phyloP scores from a whole-genome alignment of 2,113 vertebrate species.

The Scomber japonicus region DNA sequence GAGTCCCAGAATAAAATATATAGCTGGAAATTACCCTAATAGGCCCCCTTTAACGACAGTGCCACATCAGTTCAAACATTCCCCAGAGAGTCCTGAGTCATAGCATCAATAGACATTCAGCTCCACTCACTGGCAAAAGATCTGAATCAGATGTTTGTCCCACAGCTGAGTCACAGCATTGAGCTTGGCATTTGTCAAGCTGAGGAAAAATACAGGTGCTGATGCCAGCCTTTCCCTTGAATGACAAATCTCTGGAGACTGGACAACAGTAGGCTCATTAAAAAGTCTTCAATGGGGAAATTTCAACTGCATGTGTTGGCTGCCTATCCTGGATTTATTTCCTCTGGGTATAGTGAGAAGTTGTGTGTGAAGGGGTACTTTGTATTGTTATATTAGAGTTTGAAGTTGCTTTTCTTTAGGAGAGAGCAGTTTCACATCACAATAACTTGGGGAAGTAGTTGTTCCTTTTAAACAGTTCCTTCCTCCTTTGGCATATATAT shows the following conservation, averaged over 20 bases:
- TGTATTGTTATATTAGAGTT: neutral
- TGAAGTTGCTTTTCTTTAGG: neutral
- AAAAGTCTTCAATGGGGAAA: constrained; percentile 6
- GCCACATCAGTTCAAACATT: constrained; percentile 5
- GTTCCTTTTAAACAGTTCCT: neutral
- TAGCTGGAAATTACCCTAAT: too few relatives aligned
- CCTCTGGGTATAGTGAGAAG: neutral
- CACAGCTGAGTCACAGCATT: constrained; percentile 58
- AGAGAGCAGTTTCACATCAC: neutral
- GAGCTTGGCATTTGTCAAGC: constrained; percentile 25
- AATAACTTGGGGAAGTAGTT: too few relatives aligned
- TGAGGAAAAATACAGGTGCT: constrained; percentile 52
- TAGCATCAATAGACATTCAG: constrained; percentile 27
- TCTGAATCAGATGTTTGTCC: constrained; percentile 65
- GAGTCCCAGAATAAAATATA: too few relatives aligned
- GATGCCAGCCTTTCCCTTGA: constrained; percentile 43
- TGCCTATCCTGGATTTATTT: neutral
- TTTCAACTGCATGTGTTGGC: neutral
- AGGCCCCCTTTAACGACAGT: neutral
- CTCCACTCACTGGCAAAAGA: constrained; percentile 43
- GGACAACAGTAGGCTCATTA: constrained; percentile 9
- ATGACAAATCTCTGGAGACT: constrained; percentile 26
- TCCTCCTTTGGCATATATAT: neutral
- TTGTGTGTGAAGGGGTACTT: too few relatives aligned
- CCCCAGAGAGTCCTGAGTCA: constrained; percentile 61